phyloP scores from a whole-genome alignment of 2,888 invertebrate genomes.

The Lapara coniferarum region DNA sequence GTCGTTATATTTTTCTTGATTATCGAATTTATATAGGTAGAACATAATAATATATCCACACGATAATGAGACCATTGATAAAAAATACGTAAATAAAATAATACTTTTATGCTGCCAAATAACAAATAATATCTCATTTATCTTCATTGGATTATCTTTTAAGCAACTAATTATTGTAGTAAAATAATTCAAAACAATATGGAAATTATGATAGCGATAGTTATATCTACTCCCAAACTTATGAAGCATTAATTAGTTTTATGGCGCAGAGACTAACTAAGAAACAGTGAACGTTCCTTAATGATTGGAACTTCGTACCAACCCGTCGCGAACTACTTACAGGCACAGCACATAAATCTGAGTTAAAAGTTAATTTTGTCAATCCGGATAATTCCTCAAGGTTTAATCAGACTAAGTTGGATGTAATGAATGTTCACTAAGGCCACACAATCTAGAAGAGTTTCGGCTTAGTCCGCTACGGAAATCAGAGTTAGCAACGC shows the following conservation, averaged over 20 bases:
- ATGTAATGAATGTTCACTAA: conserved; percentile 83
- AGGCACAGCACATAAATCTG: conserved; percentile 67
- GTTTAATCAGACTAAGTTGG: conserved; percentile 83
- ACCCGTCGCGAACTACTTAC: conserved; percentile 23
- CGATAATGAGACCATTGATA: too few species aligned
- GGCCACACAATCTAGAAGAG: conserved; percentile 82
- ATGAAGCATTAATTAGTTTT: conserved; percentile 9
- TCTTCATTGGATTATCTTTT: background rate
- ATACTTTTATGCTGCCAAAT: too few species aligned
- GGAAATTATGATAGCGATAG: background rate
- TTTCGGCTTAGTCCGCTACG: conserved; percentile 73
- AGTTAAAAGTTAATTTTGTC: conserved; percentile 84
- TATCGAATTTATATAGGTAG: background rate
- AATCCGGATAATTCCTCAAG: conserved; percentile 83
- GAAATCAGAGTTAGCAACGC: conserved; percentile 66
- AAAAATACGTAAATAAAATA: too few species aligned
- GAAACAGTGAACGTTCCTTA: conserved; percentile 20
- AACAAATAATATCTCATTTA: too few species aligned
- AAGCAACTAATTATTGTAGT: background rate
- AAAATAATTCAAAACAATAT: background rate
- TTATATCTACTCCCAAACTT: background rate
- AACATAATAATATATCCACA: background rate
- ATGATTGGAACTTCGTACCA: conserved; percentile 19
- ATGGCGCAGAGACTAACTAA: conserved; percentile 1
- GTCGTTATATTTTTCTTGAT: too few species aligned